Base-by-base conservation (phyloP, 2,797 vertebrate genomes). In the Buphagus erythrorhynchus region DNA sequence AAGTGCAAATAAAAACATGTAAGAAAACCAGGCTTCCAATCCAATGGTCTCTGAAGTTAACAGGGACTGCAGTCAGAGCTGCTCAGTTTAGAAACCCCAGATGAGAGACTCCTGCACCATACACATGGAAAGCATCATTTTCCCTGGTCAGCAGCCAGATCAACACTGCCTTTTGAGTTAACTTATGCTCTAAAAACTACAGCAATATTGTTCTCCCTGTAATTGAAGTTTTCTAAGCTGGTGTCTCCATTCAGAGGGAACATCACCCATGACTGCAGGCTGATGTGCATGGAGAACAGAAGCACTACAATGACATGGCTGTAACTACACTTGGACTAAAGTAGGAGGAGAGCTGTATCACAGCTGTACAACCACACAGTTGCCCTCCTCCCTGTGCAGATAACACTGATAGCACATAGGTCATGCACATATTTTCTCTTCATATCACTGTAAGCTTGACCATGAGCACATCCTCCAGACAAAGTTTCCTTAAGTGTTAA, bases 401-500 rank as follows among this genome's bases (percentile, higher is more conserved):
- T 35, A 87, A 67, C 35, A 29, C 59, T 33, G 58, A 46, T 2
- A 54, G 35, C 62, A 71, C 58, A 49, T 1, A 29, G 52, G 25
- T 46, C 78, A 84, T 1, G 2, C 6, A 46, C 33, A 2, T 11
- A 10, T 13, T 66, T 92, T 93, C 69, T 79, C 42, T 84, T 88
- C n/a, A 3, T 76, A 46, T 49, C 65, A 71, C 29, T 62, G 24
- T 26, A 35, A 89, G 57, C 20, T 49, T 74, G 72, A 54, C 81
- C 76, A 46, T 11, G n/a, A 48, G 45, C 28, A 73, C 29, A 45
- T 62, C 73, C 84, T 79, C 59, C 81, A 74, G 52, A 79, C 18
- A 75, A 91, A 63, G 40, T 57, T 19, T 92, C 76, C 55, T 76
- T n/a, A 66, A 89, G 63, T 16, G 71, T 16, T 85, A 95, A 82